A percentile compares a stretch with the other conserved stretches of the same genome.
These are phyloP conservation scores for Microcebus ravelobensis DNA, from an alignment of 2,113 vertebrate genomes.

Conservation along the genomic window DNA sequence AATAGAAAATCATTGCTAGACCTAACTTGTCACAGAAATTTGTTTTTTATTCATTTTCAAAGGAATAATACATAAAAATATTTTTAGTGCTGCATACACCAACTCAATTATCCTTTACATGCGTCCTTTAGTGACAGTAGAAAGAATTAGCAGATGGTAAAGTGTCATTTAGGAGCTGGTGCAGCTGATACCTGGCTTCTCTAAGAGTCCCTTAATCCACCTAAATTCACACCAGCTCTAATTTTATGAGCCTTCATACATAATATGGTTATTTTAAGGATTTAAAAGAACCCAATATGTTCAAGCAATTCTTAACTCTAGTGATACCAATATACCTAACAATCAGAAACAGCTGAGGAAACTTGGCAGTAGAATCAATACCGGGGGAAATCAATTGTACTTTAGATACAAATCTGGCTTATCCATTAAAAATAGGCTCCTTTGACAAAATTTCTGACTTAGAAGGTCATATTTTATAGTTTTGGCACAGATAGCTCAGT, in stretches of 20 bases:
- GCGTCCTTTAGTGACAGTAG: not conserved
- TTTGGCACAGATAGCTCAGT: not conserved
- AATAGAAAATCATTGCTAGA: slow-evolving; percentile 48
- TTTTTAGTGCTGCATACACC: not conserved
- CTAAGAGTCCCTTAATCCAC: not conserved
- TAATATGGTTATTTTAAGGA: slow-evolving; percentile 23
- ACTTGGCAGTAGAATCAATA: not conserved
- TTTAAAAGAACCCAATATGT: slow-evolving; percentile 7
- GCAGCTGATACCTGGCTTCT: not conserved
- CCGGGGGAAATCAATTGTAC: not conserved
- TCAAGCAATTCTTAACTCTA: slow-evolving; percentile 16
- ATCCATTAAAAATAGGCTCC: slow-evolving; percentile 10
- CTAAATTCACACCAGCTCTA: slow-evolving; percentile 7
- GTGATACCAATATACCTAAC: slow-evolving; percentile 35
- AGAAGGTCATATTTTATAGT: slow-evolving; percentile 16
- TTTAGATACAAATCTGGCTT: slow-evolving; percentile 38
- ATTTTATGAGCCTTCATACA: not conserved
- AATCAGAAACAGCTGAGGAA: slow-evolving; percentile 60
- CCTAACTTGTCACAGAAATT: not conserved
- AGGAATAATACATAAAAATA: not conserved
- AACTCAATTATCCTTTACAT: not conserved
- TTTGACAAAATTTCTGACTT: slow-evolving; percentile 30
- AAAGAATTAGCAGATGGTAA: not conserved
- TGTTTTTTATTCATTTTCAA: not conserved
- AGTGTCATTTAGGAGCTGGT: not conserved